Percentiles rank a stretch among this genome's conserved stretches.
Conservation (phyloP, 1,140 invertebrate genomes). For the Phthorimaea operculella region DNA sequence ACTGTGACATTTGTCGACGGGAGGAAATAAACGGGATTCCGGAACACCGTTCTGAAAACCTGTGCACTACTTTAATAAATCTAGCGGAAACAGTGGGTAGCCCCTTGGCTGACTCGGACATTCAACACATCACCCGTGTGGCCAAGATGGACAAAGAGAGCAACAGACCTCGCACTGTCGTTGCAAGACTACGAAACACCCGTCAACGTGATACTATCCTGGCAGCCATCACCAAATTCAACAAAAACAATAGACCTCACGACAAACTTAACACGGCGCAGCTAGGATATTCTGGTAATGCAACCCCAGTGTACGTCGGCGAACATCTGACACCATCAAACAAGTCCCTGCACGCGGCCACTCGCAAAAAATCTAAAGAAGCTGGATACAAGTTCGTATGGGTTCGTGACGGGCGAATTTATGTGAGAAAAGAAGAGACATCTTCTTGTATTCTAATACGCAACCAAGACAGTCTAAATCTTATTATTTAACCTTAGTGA, state of each 20-base stretch:
- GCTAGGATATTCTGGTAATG: too few relatives aligned
- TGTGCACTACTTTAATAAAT: not conserved
- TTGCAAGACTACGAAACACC: not conserved
- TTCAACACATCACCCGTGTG: not conserved
- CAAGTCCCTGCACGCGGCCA: slow-evolving; percentile 18
- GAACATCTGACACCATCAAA: slow-evolving; percentile 18
- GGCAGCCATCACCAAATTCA: not conserved
- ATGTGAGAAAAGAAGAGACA: slow-evolving; percentile 17
- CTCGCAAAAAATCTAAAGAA: slow-evolving; percentile 18
- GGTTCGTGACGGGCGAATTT: slow-evolving; percentile 20
- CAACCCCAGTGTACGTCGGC: too few relatives aligned
- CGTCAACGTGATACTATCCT: not conserved
- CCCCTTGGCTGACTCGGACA: not conserved
- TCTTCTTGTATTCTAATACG: slow-evolving; percentile 12
- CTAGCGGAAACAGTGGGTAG: not conserved
- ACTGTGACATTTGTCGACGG: too few relatives aligned
- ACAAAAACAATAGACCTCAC: not conserved
- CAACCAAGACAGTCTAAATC: not conserved
- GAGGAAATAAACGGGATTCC: not conserved
- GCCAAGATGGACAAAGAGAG: not conserved
- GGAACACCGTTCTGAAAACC: not conserved
- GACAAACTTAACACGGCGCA: too few relatives aligned
- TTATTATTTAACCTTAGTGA: not conserved
- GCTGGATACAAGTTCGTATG: slow-evolving; percentile 19
- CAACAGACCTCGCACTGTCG: not conserved